phyloP scores from a whole-genome alignment of 2,113 vertebrate genomes.

The Corvus cornix region DNA sequence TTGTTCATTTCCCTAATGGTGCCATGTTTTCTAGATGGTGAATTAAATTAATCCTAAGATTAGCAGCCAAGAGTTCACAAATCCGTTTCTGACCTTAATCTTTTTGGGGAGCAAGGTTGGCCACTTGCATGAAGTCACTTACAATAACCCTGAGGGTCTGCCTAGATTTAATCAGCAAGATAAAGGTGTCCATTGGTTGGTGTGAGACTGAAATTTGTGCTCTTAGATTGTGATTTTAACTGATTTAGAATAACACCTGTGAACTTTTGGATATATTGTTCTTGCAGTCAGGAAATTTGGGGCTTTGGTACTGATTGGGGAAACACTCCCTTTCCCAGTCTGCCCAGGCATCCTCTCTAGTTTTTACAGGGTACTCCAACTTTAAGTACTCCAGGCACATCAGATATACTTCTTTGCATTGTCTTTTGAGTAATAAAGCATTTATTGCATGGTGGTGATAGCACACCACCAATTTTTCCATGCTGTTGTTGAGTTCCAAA shows the following conservation, averaged over 20 bases:
- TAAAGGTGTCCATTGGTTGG: background rate
- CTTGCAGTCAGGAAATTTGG: background rate
- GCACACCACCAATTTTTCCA: background rate
- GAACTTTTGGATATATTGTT: background rate
- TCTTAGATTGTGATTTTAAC: background rate
- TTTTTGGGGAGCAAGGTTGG: background rate
- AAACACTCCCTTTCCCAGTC: background rate
- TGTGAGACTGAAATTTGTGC: background rate
- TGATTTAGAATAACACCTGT: background rate
- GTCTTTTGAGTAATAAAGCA: background rate
- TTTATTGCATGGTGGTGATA: background rate
- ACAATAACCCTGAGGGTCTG: background rate
- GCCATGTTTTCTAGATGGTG: background rate
- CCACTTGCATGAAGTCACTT: background rate
- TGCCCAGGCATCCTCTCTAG: background rate
- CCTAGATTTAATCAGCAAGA: background rate
- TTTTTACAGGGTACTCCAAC: background rate
- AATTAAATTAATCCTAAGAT: background rate
- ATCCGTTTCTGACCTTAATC: background rate
- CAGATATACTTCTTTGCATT: background rate
- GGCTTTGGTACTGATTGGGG: background rate
- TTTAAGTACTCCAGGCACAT: background rate
- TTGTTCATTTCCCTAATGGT: background rate
- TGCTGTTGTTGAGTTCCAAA: background rate
- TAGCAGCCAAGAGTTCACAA: background rate